phyloP scores from a whole-genome alignment of 2,797 vertebrate genomes.

The Nannoperca australis region DNA sequence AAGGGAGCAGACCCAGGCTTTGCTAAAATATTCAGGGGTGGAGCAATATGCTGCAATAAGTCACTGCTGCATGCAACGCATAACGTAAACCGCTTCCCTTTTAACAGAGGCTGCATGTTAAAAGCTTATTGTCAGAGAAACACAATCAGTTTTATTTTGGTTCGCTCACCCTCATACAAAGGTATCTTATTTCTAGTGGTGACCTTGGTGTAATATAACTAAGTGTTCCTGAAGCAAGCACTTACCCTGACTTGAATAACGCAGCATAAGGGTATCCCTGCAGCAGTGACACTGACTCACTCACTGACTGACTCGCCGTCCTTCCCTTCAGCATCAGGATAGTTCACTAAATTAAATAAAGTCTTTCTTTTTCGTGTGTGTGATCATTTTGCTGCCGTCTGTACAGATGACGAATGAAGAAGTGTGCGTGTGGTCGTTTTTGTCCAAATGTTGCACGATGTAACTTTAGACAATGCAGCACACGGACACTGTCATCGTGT shows the following conservation, averaged over 20 bases:
- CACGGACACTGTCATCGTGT: background rate
- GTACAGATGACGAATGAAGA: conserved; percentile 1
- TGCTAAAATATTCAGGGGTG: conserved; percentile 16
- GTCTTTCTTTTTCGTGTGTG: background rate
- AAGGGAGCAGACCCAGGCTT: conserved; percentile 5
- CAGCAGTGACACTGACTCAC: conserved; percentile 68
- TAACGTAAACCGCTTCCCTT: conserved; percentile 2
- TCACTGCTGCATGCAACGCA: conserved; percentile 23
- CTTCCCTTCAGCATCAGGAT: conserved; percentile 45
- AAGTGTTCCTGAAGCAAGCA: conserved; percentile 43
- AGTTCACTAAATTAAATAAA: conserved; percentile 40
- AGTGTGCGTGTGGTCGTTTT: background rate
- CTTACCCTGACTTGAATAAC: conserved; percentile 62
- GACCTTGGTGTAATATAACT: conserved; percentile 62
- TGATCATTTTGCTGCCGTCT: conserved; percentile 5
- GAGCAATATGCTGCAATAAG: conserved; percentile 30
- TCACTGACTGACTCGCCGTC: conserved; percentile 62
- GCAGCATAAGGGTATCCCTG: conserved; percentile 67
- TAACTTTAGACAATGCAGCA: conserved; percentile 2
- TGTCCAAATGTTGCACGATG: background rate
- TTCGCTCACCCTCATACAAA: background rate
- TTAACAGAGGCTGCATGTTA: conserved; percentile 19
- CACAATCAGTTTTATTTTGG: conserved; percentile 25
- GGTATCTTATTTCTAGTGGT: conserved; percentile 45
- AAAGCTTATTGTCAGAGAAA: conserved; percentile 7